Evolutionary conservation across 1,140 invertebrate species (phyloP), one percentile per base, ranked within the genome.

Genomic region (Aethina tumida): DNA sequence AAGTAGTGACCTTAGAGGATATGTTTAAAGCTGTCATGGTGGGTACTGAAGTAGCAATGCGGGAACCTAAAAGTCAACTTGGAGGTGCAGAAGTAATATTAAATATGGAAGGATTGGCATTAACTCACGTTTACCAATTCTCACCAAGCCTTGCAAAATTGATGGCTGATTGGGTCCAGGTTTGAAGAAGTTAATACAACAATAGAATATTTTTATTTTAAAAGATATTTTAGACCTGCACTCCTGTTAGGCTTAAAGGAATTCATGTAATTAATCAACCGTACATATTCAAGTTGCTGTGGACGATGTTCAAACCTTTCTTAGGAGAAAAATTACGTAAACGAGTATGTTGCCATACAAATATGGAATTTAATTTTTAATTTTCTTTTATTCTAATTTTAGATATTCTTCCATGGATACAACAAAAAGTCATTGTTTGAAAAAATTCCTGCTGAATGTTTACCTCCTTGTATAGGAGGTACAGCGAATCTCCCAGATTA

Each of bases 211-310:
- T 29, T 16, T 30, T 41, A 35, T 22, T 13, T 40, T 41, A 12
- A 28, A 9, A 10, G n/a, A 17, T 22, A 19, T 58, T 55, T 21
- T 15, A 83, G 77, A 65, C 76, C 41, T 73, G 75, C 43, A 62
- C 76, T 18, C 80, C 83, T 0, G 49, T 68, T 19, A 70, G 84
- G 9, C 53, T 87, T 2, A 81, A 81, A 55, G 71, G 68, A 1
- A 71, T 82, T 25, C 83, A 89, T 52, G 68, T 87, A 35, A 66
- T 89, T 8, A 85, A 88, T 62, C 84, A 87, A 56, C 80, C 83
- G 1, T 76, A 71, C 47, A 66, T 87, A 15, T 79, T 88, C 50
- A 84, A 83, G 52, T 75, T 82, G 53, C 66, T 83, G 2, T 85
- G 77, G 49, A 71, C 75, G 22, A 67, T 89, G 21, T 80, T 86